These are phyloP conservation scores for Julus scanicus DNA, from an alignment of 2,888 invertebrate genomes.

Conservation along the genomic window DNA sequence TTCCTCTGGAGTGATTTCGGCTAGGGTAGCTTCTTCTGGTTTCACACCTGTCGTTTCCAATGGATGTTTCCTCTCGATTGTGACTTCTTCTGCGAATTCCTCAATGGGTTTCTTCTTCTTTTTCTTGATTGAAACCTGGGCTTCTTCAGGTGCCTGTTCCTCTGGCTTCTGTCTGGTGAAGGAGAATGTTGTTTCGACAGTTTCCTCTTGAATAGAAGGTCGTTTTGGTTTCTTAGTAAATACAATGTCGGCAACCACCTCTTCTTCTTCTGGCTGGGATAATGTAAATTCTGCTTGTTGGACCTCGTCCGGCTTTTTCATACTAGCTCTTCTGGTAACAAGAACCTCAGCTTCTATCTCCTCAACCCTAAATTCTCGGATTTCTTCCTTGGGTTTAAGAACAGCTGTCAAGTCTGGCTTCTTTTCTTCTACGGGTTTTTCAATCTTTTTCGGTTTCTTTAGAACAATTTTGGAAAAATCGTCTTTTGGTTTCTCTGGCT, in stretches of 20 bases:
- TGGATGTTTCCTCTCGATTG: slow-evolving; percentile 41
- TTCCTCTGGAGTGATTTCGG: not conserved
- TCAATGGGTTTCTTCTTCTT: slow-evolving; percentile 46
- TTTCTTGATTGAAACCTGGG: slow-evolving; percentile 8
- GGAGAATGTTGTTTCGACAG: slow-evolving; percentile 44
- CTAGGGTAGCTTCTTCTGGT: slow-evolving; percentile 49
- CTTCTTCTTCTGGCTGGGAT: slow-evolving; percentile 51
- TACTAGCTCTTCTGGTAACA: slow-evolving; percentile 14
- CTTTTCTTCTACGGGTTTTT: slow-evolving; percentile 50
- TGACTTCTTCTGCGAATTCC: slow-evolving; percentile 52
- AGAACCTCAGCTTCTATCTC: slow-evolving; percentile 56
- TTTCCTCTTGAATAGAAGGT: slow-evolving; percentile 44
- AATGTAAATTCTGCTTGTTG: slow-evolving; percentile 44
- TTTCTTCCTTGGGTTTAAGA: slow-evolving; percentile 53
- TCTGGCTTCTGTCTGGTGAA: slow-evolving; percentile 5
- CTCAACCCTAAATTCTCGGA: slow-evolving; percentile 49
- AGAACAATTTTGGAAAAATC: slow-evolving; percentile 54
- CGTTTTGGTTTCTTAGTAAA: slow-evolving; percentile 38
- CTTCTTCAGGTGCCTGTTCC: slow-evolving; percentile 27
- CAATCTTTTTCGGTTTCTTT: slow-evolving; percentile 51
- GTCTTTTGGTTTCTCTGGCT: slow-evolving; percentile 47
- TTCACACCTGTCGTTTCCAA: slow-evolving; percentile 8
- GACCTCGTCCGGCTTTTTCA: slow-evolving; percentile 44
- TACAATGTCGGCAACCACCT: slow-evolving; percentile 50
- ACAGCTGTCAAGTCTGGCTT: slow-evolving; percentile 53